Conservation (phyloP, 2,888 invertebrate species). For the Auanema freiburgensis region DNA sequence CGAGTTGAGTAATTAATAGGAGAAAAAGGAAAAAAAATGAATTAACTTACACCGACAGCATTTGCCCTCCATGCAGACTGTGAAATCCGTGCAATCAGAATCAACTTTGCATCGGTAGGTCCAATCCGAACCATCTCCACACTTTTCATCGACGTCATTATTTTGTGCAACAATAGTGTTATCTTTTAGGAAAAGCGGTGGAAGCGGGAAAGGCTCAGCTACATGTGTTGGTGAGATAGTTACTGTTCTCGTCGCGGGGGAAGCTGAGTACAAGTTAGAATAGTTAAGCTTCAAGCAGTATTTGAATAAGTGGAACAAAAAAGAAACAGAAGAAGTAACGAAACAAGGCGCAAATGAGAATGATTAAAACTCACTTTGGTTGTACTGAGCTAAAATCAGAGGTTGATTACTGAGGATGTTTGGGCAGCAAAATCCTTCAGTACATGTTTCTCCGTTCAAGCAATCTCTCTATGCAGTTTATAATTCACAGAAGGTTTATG, state of each 20-base stretch:
- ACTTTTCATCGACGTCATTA: conserved; percentile 28
- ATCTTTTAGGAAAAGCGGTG: conserved; percentile 15
- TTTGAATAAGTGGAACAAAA: conserved; percentile 10
- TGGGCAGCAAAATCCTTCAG: conserved; percentile 50
- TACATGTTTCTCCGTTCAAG: conserved; percentile 44
- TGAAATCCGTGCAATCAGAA: conserved; percentile 11
- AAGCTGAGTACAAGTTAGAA: not conserved
- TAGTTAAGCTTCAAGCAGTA: not conserved
- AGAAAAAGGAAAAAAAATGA: not conserved
- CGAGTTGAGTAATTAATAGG: no score
- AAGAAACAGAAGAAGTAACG: not conserved
- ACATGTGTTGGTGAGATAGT: not conserved
- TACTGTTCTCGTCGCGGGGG: not conserved
- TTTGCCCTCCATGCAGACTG: conserved; percentile 27
- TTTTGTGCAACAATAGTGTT: conserved; percentile 19
- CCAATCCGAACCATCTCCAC: conserved; percentile 38
- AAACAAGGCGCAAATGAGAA: conserved; percentile 10
- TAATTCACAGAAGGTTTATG: not conserved
- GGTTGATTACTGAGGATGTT: conserved; percentile 19
- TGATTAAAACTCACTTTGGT: conserved; percentile 30
- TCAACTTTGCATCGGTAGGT: conserved; percentile 7
- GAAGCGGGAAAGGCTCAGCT: not conserved
- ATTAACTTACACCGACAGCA: conserved; percentile 40
- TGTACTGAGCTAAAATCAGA: conserved; percentile 23
- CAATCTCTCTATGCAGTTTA: conserved; percentile 31